Evolutionary conservation across 2,797 vertebrate genomes (phyloP).

Genomic region (Cacajao melanocephalus): DNA sequence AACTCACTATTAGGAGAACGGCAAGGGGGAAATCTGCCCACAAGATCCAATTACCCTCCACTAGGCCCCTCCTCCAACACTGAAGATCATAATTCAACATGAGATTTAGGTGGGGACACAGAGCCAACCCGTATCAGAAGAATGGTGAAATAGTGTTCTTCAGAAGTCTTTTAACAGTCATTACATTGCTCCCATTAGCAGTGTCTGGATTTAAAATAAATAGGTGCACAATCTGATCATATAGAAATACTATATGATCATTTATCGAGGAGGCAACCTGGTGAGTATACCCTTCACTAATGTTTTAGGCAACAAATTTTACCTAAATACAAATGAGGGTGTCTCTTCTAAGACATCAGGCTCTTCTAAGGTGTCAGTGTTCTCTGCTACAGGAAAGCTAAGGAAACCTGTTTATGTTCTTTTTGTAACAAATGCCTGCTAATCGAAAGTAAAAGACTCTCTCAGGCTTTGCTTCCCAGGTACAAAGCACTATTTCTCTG

Average conservation of each 20-base stretch:
- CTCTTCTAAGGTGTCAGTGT: background rate
- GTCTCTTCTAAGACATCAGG: background rate
- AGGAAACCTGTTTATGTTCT: constrained; percentile 51
- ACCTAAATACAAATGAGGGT: constrained; percentile 50
- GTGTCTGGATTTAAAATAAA: constrained; percentile 59
- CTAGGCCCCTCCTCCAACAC: background rate
- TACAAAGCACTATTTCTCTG: constrained; percentile 57
- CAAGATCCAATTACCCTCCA: background rate
- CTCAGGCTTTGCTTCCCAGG: constrained; percentile 44
- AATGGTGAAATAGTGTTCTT: constrained; percentile 6
- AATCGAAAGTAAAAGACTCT: constrained; percentile 59
- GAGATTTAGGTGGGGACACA: background rate
- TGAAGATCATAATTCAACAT: background rate
- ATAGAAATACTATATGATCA: background rate
- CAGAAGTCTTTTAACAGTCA: constrained; percentile 20
- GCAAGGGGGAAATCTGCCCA: background rate
- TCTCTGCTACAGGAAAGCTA: constrained; percentile 23
- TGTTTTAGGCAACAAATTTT: constrained; percentile 55
- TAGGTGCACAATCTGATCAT: background rate
- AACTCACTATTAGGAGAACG: background rate
- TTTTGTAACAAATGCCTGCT: constrained; percentile 20
- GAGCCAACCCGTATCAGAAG: background rate
- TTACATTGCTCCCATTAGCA: background rate
- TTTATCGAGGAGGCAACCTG: background rate
- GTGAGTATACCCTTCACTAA: constrained; percentile 17